phyloP scores from a whole-genome alignment of 2,888 invertebrate genomes.

The Drosophila picticornis region DNA sequence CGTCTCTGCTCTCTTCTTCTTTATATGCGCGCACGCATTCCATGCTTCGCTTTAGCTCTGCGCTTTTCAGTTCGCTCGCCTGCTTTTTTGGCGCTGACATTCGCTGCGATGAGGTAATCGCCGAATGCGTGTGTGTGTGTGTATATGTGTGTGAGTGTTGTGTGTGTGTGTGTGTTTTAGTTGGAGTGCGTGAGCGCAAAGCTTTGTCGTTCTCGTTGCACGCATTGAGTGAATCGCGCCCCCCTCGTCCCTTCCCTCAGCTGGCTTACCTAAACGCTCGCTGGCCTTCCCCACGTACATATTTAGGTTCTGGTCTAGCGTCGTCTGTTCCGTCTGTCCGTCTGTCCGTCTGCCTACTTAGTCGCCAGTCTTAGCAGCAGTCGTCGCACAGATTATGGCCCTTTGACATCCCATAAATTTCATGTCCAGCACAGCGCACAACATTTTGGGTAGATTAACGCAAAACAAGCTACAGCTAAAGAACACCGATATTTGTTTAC shows the following conservation, averaged over 20 bases:
- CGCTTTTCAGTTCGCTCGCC: slow-evolving; percentile 43
- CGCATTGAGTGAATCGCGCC: slow-evolving; percentile 46
- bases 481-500: slow-evolving; percentile 28
- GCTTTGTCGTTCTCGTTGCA: slow-evolving; percentile 68
- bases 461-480: slow-evolving; percentile 29
- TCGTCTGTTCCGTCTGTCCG: slow-evolving; percentile 15
- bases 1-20: background rate
- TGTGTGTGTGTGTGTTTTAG: slow-evolving; percentile 18
- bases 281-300: slow-evolving; percentile 30
- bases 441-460: slow-evolving; percentile 56
- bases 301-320: slow-evolving; percentile 36
- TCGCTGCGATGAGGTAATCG: slow-evolving; percentile 77
- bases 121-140: slow-evolving; percentile 52
- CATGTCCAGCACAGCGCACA: slow-evolving; percentile 59
- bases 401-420: slow-evolving; percentile 82
- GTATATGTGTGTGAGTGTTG: slow-evolving; percentile 19
- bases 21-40: slow-evolving; percentile 65
- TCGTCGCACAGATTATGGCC: slow-evolving; percentile 72
- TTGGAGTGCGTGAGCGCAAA: slow-evolving; percentile 62
- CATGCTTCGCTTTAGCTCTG: slow-evolving; percentile 61
- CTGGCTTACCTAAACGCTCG: background rate
- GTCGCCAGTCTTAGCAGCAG: slow-evolving; percentile 30
- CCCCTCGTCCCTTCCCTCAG: background rate
- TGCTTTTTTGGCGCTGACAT: slow-evolving; percentile 62
- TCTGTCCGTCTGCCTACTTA: slow-evolving; percentile 25